Evolutionary conservation across 2,888 invertebrate genomes (phyloP), one percentile per base, ranked within the genome.

Genomic region (Cryptocheilus praepositus): DNA sequence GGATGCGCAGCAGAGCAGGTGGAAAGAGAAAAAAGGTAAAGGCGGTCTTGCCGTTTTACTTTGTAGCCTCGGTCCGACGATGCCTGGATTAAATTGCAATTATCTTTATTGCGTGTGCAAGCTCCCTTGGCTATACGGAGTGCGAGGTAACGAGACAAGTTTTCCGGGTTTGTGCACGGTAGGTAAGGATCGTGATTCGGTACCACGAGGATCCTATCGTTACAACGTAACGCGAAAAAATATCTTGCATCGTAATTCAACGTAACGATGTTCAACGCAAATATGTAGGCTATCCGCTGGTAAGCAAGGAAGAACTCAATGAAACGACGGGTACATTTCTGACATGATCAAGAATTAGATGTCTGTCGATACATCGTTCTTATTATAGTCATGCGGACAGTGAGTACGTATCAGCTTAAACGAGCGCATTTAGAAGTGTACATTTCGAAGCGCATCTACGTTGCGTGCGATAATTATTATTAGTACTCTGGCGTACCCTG

Each of bases 31-130:
- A 36, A 36, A 36, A 11, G 36, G 11, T 36, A 36, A 36, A 73
- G 76, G 77, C 69, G 67, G 71, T 72, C 67, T 71, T 75, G 66
- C 75, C 67, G 71, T 25, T 63, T 65, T 74, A 70, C 79, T 77
- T 73, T 68, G 73, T 68, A 53, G 57, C 67, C 68, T 61, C 56
- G 56, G 64, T 69, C 64, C 69, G 67, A 64, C 71, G 68, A 68
- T 70, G 57, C 67, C 65, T 51, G 82, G 83, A 83, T 84, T 83
- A 85, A 83, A 86, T 80, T 81, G 77, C 83, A 86, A 87, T 87
- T 86, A 86, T 84, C 84, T 83, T 86, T 85, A 87, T 86, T 86
- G 81, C 81, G 61, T 36, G 68, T 49, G 36, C 66, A 58, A 58
- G 55, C 57, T 64, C 45, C n/a, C 46, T 64, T 54, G 43, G 21